Percentiles rank a stretch among this genome's conserved stretches.
phyloP scores from a whole-genome alignment of 2,888 invertebrate genomes.

The Heliconius aoede region DNA sequence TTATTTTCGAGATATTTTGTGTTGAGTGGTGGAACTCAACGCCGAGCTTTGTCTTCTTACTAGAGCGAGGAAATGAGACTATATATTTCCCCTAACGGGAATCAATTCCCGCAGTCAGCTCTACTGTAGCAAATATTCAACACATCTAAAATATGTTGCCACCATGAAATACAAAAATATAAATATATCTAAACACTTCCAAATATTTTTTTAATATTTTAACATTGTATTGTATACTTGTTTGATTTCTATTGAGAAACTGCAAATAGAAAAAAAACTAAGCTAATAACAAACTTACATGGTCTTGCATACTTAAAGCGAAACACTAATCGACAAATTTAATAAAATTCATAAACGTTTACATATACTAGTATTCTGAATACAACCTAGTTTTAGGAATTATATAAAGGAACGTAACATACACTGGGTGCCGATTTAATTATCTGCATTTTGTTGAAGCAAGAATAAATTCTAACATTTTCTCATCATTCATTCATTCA shows the following conservation, averaged over 20 bases:
- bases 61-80: no score
- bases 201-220: not conserved
- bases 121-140: not conserved
- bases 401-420: conserved; percentile 21
- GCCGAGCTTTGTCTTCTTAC: no score
- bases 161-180: not conserved
- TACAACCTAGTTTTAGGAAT: conserved; percentile 24
- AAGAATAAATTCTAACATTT: no score
- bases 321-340: not conserved
- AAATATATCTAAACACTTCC: not conserved
- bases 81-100: not conserved
- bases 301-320: conserved; percentile 3
- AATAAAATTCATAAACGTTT: conserved; percentile 6
- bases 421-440: conserved; percentile 16
- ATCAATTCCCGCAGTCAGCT: not conserved
- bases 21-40: no score
- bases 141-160: not conserved
- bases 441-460: conserved; percentile 13
- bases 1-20: not conserved
- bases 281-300: not conserved
- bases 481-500: no score
- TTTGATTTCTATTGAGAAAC: not conserved
- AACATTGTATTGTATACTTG: no score
- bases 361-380: conserved; percentile 13
- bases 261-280: not conserved